phyloP scores from a whole-genome alignment of 2,113 vertebrate species.

The Nyctereutes procyonoides region DNA sequence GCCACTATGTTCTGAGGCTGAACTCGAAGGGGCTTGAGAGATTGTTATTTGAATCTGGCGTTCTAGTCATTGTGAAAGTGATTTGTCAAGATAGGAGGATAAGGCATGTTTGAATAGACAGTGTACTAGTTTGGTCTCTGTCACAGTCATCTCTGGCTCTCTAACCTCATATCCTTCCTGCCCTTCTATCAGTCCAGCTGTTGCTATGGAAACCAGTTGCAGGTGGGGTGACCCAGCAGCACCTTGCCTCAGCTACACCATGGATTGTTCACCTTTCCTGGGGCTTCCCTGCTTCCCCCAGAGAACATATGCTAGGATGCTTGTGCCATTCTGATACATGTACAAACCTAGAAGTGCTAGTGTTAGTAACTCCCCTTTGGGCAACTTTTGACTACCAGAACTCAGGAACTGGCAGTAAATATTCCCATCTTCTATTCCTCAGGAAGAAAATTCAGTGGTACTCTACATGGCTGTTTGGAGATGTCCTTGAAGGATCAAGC shows the following conservation, averaged over 20 bases:
- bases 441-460: not conserved
- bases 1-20: not conserved
- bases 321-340: not conserved
- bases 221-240: not conserved
- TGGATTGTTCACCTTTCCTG: not conserved
- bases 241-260: not conserved
- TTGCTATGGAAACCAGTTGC: not conserved
- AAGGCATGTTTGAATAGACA: not conserved
- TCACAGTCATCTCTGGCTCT: not conserved
- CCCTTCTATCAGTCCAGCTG: not conserved
- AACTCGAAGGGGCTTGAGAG: not conserved
- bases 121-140: not conserved
- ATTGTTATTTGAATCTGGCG: not conserved
- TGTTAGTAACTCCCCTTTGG: not conserved
- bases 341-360: not conserved
- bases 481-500: not conserved
- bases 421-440: not conserved
- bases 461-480: not conserved
- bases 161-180: not conserved
- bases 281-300: not conserved
- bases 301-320: not conserved
- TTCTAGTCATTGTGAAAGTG: not conserved
- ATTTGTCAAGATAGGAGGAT: not conserved
- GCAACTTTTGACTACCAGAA: not conserved
- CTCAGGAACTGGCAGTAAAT: not conserved